Evolutionary conservation across 2,888 invertebrate genomes (phyloP).

Genomic region (Phalera bucephala): DNA sequence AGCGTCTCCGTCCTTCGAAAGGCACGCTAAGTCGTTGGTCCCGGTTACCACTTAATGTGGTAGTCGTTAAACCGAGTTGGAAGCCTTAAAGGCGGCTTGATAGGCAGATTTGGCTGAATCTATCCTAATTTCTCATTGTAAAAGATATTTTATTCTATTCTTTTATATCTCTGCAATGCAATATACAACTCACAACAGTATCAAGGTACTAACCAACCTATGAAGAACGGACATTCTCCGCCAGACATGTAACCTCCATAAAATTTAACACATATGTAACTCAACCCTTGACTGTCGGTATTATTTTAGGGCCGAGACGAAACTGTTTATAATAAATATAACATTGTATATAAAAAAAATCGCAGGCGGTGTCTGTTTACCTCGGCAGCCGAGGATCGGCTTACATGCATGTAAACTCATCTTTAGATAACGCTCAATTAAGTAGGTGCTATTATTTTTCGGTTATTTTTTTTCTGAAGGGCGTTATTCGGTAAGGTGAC

Average conservation of each 20-base stretch:
- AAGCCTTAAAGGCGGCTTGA: no score
- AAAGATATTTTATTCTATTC: not conserved
- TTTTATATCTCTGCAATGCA: no score
- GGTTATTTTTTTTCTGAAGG: slow-evolving; percentile 38
- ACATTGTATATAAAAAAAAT: slow-evolving; percentile 40
- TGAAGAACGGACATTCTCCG: no score
- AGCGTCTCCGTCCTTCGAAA: no score
- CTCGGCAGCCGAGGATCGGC: slow-evolving; percentile 50
- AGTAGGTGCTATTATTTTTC: slow-evolving; percentile 55
- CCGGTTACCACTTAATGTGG: no score
- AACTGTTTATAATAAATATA: slow-evolving; percentile 51
- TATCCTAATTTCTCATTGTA: no score
- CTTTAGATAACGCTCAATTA: slow-evolving; percentile 76
- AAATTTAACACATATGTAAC: slow-evolving; percentile 60
- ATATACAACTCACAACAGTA: no score
- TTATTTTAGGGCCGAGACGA: slow-evolving; percentile 54
- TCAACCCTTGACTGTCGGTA: slow-evolving; percentile 44
- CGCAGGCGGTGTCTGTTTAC: slow-evolving; percentile 63
- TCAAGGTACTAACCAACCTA: no score
- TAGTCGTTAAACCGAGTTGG: no score
- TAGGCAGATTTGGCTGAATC: no score
- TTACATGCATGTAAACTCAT: slow-evolving; percentile 58
- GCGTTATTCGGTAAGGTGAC: slow-evolving; percentile 36
- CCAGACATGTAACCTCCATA: slow-evolving; percentile 8
- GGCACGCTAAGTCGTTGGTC: no score